Conservation (phyloP, 2,113 vertebrate genomes). For the Macroglossus sobrinus region DNA sequence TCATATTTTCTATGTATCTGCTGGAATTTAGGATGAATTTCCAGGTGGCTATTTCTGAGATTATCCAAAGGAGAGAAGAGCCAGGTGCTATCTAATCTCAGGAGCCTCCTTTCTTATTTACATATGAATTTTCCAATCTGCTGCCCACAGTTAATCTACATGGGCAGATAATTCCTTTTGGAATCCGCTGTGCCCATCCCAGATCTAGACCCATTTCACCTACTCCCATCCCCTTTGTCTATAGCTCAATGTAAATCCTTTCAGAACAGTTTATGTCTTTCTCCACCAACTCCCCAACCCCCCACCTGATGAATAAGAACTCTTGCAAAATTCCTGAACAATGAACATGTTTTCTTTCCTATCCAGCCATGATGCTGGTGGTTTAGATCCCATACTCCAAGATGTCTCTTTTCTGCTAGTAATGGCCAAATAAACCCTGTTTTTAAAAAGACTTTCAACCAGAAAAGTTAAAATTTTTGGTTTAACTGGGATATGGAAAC, state of each 20-base stretch:
- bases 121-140: not conserved
- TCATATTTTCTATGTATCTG: not conserved
- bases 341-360: not conserved
- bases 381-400: not conserved
- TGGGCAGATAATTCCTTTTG: not conserved
- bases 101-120: not conserved
- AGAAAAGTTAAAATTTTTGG: not conserved
- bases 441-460: not conserved
- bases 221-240: not conserved
- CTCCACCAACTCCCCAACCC: no score
- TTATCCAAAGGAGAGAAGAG: not conserved
- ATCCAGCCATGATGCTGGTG: not conserved
- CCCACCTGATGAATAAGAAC: not conserved
- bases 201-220: not conserved
- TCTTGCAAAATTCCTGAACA: not conserved
- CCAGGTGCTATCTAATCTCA: not conserved
- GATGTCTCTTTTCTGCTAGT: not conserved
- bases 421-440: not conserved
- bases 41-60: not conserved
- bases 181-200: not conserved
- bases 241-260: not conserved
- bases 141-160: not conserved
- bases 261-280: not conserved
- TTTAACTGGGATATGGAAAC: not conserved
- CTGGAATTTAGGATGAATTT: not conserved